A percentile compares a stretch with the other conserved stretches of the same genome.
Conservation (phyloP, 2,797 vertebrate genomes). For the Mormyrops attenuatus region DNA sequence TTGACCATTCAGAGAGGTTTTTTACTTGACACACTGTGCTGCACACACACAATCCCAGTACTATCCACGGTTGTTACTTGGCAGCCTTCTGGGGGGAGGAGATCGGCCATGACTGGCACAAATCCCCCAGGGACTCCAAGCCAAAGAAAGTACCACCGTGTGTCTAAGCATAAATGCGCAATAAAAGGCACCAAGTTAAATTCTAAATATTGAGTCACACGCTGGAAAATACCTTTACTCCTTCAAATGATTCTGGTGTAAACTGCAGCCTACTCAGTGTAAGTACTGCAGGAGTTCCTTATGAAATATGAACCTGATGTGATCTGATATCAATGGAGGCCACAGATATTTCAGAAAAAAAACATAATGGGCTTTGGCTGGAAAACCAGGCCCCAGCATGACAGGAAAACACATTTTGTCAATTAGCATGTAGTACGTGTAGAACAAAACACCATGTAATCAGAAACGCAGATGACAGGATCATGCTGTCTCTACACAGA, state of each 20-base stretch:
- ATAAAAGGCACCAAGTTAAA: not conserved
- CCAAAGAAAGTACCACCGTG: not conserved
- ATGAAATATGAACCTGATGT: not conserved
- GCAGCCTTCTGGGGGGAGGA: not conserved
- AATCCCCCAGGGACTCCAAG: not conserved
- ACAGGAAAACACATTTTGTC: not conserved
- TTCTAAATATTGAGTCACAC: constrained; percentile 5
- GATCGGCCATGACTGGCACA: not conserved
- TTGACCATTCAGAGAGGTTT: not conserved
- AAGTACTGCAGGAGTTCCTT: not conserved
- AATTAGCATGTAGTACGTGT: not conserved
- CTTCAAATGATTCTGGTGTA: not conserved
- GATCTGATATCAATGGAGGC: not conserved
- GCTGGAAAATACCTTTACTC: not conserved
- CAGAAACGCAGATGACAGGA: not conserved
- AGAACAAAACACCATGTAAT: not conserved
- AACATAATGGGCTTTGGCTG: not conserved
- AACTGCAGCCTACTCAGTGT: not conserved
- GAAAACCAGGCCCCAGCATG: not conserved
- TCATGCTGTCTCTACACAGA: not conserved
- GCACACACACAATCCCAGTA: constrained; percentile 4
- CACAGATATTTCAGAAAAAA: not conserved
- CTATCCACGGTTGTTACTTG: not conserved
- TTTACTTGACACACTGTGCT: not conserved
- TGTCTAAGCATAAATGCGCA: not conserved